Evolutionary conservation across 2,888 invertebrate genomes (phyloP), one percentile per base, ranked within the genome.

Genomic region (Nyleta sp.): DNA sequence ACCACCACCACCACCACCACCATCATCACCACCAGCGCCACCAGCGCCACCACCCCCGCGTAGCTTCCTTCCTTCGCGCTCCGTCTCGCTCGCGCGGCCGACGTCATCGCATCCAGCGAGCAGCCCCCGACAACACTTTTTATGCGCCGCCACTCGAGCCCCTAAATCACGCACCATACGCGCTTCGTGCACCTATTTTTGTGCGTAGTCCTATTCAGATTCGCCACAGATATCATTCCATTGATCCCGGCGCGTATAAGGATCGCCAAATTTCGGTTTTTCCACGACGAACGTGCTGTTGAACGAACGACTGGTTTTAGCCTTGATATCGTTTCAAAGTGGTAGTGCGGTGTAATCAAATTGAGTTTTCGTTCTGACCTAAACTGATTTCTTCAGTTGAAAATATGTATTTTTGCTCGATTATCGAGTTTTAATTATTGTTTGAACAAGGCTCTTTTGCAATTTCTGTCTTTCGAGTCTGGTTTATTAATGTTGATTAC

Each of bases 21-120:
- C n/a, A n/a, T n/a, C n/a, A 28, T 28, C 4, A 80, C 33, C 71
- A 71, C 84, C 84, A 86, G 86, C 87, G 84, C 88, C 86, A 86
- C 84, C 87, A 89, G 86, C 89, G 87, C 88, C 79, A 60, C 73
- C 72, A 60, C 73, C 72, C 77, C 57, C 72, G 59, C 79, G 46
- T 65, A 59, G 62, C 59, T 68, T 60, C 57, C 79, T 15, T 80
- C 81, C 82, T 80, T 80, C 78, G 60, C 57, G 74, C 48, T 57
- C 78, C 77, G 68, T 81, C 79, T 80, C 81, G 50, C 77, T 72
- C 81, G 70, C 81, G 68, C 83, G 77, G 76, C 73, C 79, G 76
- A 77, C 82, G 81, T 72, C 70, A 77, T 40, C 70, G 68, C 64
- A 52, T 67, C 60, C 68, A 52, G 13, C 72, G 59, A 71, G 78